A percentile compares a stretch with the other conserved stretches of the same genome.
phyloP scores from a whole-genome alignment of 2,888 invertebrate genomes.

The Tipula lateralis region DNA sequence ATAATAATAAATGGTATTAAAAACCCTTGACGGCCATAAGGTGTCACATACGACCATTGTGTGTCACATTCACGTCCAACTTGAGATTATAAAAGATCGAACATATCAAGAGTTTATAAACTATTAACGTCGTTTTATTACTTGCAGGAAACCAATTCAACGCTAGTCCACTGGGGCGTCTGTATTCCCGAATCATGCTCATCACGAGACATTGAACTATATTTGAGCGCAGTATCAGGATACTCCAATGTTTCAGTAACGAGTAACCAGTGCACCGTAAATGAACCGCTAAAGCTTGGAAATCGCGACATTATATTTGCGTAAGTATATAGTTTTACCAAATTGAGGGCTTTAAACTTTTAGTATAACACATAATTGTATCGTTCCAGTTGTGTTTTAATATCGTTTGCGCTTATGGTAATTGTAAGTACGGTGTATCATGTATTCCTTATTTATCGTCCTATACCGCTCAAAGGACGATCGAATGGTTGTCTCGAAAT shows the following conservation, averaged over 20 bases:
- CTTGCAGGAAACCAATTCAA: constrained; percentile 32
- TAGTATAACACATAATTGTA: neutral
- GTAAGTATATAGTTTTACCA: constrained; percentile 41
- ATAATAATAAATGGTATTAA: too few species aligned
- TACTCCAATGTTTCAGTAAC: constrained; percentile 50
- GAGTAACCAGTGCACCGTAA: constrained; percentile 53
- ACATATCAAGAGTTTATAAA: neutral
- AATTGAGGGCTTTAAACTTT: neutral
- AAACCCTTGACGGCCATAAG: too few species aligned
- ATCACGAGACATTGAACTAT: constrained; percentile 52
- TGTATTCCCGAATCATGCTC: constrained; percentile 60
- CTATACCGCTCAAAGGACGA: constrained; percentile 43
- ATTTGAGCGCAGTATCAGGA: constrained; percentile 48
- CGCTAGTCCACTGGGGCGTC: constrained; percentile 56
- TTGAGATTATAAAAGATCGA: too few species aligned
- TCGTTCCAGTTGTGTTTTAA: neutral
- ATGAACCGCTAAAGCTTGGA: constrained; percentile 47
- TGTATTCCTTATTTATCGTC: constrained; percentile 43
- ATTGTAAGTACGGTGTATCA: constrained; percentile 53
- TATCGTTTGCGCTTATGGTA: constrained; percentile 49
- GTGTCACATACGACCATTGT: too few species aligned
- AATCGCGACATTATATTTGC: constrained; percentile 46
- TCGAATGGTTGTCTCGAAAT: constrained; percentile 38
- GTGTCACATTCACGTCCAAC: too few species aligned
- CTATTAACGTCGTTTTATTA: neutral